phyloP scores from a whole-genome alignment of 2,888 invertebrate genomes.

The Cheilosia vulpina region DNA sequence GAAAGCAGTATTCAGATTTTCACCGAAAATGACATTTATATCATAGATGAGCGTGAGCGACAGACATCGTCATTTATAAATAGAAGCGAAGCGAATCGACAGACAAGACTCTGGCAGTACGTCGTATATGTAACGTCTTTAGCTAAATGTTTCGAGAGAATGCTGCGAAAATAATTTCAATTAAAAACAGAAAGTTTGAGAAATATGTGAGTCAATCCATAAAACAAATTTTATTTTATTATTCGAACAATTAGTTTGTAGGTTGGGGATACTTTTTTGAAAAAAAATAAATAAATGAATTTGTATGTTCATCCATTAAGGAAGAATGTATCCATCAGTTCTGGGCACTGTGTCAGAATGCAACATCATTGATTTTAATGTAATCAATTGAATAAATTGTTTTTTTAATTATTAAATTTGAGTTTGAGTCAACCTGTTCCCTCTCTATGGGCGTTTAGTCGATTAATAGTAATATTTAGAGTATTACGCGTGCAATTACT shows the following conservation, averaged over 20 bases:
- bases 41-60: constrained; percentile 72
- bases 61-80: constrained; percentile 69
- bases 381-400: too few relatives aligned
- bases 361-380: too few relatives aligned
- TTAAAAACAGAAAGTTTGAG: constrained; percentile 2
- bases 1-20: constrained; percentile 44
- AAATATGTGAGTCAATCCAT: constrained; percentile 17
- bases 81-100: constrained; percentile 63
- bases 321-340: too few relatives aligned
- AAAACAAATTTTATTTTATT: neutral
- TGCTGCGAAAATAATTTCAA: constrained; percentile 17
- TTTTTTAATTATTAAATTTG: too few relatives aligned
- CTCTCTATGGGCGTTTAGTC: too few relatives aligned
- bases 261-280: too few relatives aligned
- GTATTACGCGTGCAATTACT: too few relatives aligned
- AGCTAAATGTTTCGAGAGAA: constrained; percentile 12
- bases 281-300: too few relatives aligned
- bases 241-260: neutral
- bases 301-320: too few relatives aligned
- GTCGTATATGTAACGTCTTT: constrained; percentile 6
- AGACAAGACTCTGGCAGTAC: constrained; percentile 37
- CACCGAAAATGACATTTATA: constrained; percentile 63
- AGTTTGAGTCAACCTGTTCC: too few relatives aligned
- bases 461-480: too few relatives aligned
- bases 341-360: too few relatives aligned